Evolutionary conservation across 2,797 vertebrate genomes (phyloP), one percentile per base, ranked within the genome.

Genomic region (Lepilemur septentrionalis): DNA sequence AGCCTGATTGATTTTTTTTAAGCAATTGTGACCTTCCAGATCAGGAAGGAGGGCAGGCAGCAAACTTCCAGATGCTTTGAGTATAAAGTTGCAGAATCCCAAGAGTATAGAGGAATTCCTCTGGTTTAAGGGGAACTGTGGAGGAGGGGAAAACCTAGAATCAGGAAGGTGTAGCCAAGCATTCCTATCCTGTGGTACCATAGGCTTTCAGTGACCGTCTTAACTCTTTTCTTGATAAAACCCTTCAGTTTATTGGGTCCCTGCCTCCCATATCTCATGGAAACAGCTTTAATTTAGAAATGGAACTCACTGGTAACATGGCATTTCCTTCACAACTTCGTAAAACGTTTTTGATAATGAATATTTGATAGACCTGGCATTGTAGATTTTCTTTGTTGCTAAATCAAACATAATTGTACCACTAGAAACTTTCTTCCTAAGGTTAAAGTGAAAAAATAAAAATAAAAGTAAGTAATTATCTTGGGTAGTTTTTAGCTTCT

Each of bases 21-120:
- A 90, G 85, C 67, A 94, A 1, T 70, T 97, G 83, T 95, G 61
- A 83, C 57, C 50, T 65, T 85, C 86, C n/a, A 92, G 28, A 69
- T 43, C 61, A 85, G 41, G 35, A 95, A 87, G 48, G 32, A 91
- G 82, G 69, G 35, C 75, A 96, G 76, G 70, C 67, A 96, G 86
- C 89, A 91, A 91, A 79, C 75, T 95, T 96, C 86, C 95, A 95
- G 91, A 96, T 95, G 86, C 80, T 97, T 89, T 67, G 79, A 75
- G 65, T 96, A 65, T 94, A 93, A 92, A 72, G 80, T 97, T 97
- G 83, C 73, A 96, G 75, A 63, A 89, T 96, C 97, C 80, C 92
- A 67, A 63, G 67, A 55, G 86, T 93, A 80, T 87, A 73, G 59
- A 93, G 69, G 79, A 95, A 95, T 97, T 95, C 78, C 76, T 93